phyloP scores from a whole-genome alignment of 2,888 invertebrate species.

The Noctua fimbriata region DNA sequence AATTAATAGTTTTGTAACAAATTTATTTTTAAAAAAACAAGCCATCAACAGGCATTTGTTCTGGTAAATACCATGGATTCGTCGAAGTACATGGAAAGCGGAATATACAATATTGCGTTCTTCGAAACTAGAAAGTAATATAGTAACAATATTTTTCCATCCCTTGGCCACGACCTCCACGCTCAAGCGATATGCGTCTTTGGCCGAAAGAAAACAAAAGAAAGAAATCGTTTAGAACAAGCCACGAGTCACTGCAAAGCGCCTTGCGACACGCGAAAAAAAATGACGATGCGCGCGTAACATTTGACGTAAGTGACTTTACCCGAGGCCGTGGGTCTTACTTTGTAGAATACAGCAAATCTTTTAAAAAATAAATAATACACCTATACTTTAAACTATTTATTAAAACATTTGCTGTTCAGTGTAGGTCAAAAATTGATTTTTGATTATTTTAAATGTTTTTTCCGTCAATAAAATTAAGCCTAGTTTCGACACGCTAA shows the following conservation, averaged over 20 bases:
- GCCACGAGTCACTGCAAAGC: background rate
- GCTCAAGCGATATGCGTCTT: background rate
- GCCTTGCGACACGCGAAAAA: background rate
- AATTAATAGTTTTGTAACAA: background rate
- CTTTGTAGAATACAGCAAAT: background rate
- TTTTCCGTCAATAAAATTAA: no score
- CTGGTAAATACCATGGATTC: no score
- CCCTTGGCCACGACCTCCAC: background rate
- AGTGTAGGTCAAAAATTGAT: background rate
- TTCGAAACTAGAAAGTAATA: background rate
- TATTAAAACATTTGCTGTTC: background rate
- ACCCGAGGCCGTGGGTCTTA: background rate
- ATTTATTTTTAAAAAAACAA: no score
- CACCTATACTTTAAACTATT: no score
- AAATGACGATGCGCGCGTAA: background rate
- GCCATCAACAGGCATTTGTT: background rate
- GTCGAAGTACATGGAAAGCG: background rate
- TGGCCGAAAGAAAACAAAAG: background rate
- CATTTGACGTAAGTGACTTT: background rate
- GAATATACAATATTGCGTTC: background rate
- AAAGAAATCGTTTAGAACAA: background rate
- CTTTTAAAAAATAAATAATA: background rate
- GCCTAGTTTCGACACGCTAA: background rate
- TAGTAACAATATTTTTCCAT: background rate
- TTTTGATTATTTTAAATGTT: no score